Evolutionary conservation across 1,140 invertebrate species (phyloP).

Genomic region (Drosophila pachea): DNA sequence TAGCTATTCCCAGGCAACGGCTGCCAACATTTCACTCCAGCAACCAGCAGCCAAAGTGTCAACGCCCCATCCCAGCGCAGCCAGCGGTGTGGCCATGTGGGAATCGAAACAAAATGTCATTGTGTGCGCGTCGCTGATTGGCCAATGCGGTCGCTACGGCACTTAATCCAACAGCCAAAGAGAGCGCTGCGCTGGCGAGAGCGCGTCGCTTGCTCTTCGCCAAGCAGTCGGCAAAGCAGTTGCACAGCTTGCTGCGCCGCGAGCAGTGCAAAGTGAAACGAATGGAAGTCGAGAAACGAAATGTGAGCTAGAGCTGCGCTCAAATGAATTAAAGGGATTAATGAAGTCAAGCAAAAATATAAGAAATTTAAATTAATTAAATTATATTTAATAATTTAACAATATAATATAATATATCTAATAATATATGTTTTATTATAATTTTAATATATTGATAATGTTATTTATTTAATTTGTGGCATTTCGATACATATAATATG

Average conservation of each 20-base stretch:
- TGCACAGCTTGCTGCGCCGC: background rate
- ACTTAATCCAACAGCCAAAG: slow-evolving; percentile 26
- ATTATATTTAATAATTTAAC: no score
- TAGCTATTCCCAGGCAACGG: slow-evolving; percentile 41
- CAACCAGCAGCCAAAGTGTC: slow-evolving; percentile 46
- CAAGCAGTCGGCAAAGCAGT: slow-evolving; percentile 44
- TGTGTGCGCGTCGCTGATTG: slow-evolving; percentile 57
- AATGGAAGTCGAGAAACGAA: slow-evolving; percentile 5
- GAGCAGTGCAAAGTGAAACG: slow-evolving; percentile 35
- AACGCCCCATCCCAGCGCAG: slow-evolving; percentile 55
- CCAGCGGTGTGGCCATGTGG: slow-evolving; percentile 42
- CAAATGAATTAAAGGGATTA: slow-evolving; percentile 1
- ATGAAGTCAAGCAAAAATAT: background rate
- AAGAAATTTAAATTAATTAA: no score
- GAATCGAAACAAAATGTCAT: slow-evolving; percentile 59
- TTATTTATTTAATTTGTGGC: no score
- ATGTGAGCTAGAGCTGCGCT: background rate
- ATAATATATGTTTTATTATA: no score
- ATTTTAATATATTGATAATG: no score
- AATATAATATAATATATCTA: no score
- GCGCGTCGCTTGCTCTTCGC: slow-evolving; percentile 24
- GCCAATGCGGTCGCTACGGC: slow-evolving; percentile 19
- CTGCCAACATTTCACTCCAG: slow-evolving; percentile 31
- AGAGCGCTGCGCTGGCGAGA: slow-evolving; percentile 33
- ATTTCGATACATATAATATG: no score